A percentile compares a stretch with the other conserved stretches of the same genome.
phyloP scores from a whole-genome alignment of 2,888 invertebrate species.

The Odontothrips loti region DNA sequence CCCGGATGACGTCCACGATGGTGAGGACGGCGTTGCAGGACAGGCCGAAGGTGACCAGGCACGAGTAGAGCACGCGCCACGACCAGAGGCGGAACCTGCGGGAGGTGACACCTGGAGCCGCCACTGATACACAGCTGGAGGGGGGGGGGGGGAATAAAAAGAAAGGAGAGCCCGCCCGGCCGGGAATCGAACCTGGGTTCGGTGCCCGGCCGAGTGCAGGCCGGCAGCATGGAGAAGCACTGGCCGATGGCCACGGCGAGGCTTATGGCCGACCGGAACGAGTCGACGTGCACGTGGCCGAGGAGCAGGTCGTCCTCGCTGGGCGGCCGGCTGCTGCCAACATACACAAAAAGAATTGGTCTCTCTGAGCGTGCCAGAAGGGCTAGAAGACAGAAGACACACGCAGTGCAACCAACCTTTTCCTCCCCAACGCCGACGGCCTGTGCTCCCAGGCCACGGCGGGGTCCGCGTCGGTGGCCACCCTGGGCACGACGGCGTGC shows the following conservation, averaged over 20 bases:
- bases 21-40: background rate
- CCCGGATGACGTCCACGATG: background rate
- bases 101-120: no score
- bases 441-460: no score
- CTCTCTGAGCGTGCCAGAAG: background rate
- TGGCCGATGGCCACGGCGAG: background rate
- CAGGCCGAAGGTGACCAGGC: background rate
- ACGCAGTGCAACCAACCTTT: no score
- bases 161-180: background rate
- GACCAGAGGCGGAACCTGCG: background rate
- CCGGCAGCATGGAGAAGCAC: conserved; percentile 2
- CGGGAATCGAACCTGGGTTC: background rate
- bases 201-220: background rate
- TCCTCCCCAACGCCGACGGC: no score
- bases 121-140: no score
- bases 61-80: background rate
- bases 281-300: background rate
- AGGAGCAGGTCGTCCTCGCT: background rate
- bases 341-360: no score
- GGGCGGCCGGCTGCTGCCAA: background rate
- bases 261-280: background rate
- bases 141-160: no score
- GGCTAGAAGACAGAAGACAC: no score
- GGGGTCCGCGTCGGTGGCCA: background rate
- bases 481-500: conserved; percentile 3